These are phyloP conservation scores for Knipowitschia caucasica DNA, from an alignment of 2,797 vertebrate species.

Conservation along the genomic window DNA sequence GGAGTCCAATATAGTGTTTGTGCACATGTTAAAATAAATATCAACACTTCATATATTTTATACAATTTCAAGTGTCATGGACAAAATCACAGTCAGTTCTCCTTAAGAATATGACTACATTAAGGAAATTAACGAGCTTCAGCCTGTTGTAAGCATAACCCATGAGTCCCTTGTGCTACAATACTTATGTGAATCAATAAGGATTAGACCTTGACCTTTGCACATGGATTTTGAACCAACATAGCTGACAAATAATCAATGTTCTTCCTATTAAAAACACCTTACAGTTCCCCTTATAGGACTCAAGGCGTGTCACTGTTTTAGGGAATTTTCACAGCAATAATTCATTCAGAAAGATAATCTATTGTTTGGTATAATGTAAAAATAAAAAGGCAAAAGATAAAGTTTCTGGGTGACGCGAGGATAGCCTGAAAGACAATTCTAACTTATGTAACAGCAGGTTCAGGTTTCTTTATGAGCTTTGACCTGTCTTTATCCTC, in stretches of 20 bases:
- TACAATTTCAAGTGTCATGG: too few relatives aligned
- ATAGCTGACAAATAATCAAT: conserved; percentile 4
- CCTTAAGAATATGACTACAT: too few relatives aligned
- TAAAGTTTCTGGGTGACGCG: conserved; percentile 16
- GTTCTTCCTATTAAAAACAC: conserved; percentile 11
- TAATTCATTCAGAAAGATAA: conserved; percentile 34
- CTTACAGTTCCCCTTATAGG: conserved; percentile 6
- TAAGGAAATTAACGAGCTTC: neutral
- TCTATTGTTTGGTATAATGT: conserved; percentile 20
- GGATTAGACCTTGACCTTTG: neutral
- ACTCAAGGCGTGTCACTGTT: too few relatives aligned
- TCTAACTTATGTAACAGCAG: conserved; percentile 33
- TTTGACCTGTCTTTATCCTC: conserved; percentile 33
- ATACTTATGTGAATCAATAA: conserved; percentile 5
- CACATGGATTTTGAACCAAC: neutral
- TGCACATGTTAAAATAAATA: too few relatives aligned
- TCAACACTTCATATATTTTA: too few relatives aligned
- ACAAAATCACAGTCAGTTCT: too few relatives aligned
- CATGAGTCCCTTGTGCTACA: neutral
- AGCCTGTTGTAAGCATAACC: neutral
- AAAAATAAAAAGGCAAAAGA: neutral
- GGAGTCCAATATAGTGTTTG: too few relatives aligned
- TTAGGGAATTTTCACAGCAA: conserved; percentile 27
- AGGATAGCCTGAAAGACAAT: conserved; percentile 20
- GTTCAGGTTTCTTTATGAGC: conserved; percentile 25